Base-by-base conservation (phyloP, 2,888 invertebrate species). In the Dusona sp. region DNA sequence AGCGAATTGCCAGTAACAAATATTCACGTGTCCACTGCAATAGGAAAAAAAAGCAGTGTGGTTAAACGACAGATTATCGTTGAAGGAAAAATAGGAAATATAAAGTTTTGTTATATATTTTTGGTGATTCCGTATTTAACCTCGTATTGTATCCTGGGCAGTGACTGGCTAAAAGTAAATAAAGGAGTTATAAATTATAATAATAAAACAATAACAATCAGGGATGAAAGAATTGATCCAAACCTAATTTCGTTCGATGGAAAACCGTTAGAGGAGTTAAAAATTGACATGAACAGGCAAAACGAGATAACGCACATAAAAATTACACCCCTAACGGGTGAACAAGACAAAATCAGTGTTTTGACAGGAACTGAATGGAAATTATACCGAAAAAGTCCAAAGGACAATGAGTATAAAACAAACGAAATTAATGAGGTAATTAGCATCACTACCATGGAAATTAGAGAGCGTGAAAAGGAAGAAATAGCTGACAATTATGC, bases 71-170 rank as follows among this genome's bases (percentile, higher is more conserved):
- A 57, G 22, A 3, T n/a, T 25, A 22, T 25, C 19, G 22, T 22
- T 22, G 25, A 57, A 57, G 57, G 22, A 25, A 22, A 13, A 25
- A 57, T 57, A 25, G 57, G 57, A 57, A 22, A 22, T 8, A 25
- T 57, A 8, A 25, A n/a, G 6, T 57, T 57, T 57, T n/a, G n/a
- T n/a, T n/a, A n/a, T n/a, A n/a, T n/a, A n/a, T n/a, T n/a, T n/a
- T n/a, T n/a, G n/a, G n/a, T 73, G 9, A 54, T 73, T n/a, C 73
- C 73, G 13, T 73, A 36, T n/a, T 54, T 73, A 54, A 57, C 73
- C 6, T 54, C 73, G 2, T 7, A 33, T 19, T 19, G 33, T 29
- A 73, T 73, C n/a, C 38, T 73, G 2, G 73, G 73, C 9, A 38
- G 73, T 54, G 57, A 73, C 8, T 73, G 33, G 36, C 22, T 54